These are phyloP conservation scores for Acanthis flammea DNA, from an alignment of 2,797 vertebrate genomes.

Conservation along the genomic window DNA sequence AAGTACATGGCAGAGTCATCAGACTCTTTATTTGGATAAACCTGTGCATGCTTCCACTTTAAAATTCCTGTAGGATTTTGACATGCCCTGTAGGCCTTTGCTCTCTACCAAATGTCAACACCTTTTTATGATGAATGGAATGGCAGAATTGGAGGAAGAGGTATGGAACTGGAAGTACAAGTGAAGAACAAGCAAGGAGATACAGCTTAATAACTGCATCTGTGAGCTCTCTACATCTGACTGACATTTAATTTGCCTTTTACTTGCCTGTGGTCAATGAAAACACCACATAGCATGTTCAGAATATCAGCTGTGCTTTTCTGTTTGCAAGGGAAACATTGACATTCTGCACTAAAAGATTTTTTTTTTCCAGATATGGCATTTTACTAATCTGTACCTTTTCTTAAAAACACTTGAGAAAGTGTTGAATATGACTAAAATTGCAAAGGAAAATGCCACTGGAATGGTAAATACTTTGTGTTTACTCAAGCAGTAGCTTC, in stretches of 20 bases:
- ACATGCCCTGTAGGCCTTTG: neutral
- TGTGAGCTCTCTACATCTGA: neutral
- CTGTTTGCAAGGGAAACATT: neutral
- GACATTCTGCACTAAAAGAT: neutral
- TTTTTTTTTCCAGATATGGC: neutral
- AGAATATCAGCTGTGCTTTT: neutral
- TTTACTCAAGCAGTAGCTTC: neutral
- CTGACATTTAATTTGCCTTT: neutral
- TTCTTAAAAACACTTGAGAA: neutral
- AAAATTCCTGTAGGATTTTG: neutral
- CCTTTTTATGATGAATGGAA: neutral
- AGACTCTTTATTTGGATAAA: neutral
- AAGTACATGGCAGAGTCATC: neutral
- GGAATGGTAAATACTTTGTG: neutral
- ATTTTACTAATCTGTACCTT: neutral
- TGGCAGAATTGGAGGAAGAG: neutral
- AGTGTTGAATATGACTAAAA: neutral
- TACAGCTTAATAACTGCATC: neutral
- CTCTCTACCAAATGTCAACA: neutral
- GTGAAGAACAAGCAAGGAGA: neutral
- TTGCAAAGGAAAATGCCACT: neutral
- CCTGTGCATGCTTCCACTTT: neutral
- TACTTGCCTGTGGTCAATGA: neutral
- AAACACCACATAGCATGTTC: neutral
- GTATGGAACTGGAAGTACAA: neutral